phyloP scores from a whole-genome alignment of 2,113 vertebrate genomes.

The Silurus asotus region DNA sequence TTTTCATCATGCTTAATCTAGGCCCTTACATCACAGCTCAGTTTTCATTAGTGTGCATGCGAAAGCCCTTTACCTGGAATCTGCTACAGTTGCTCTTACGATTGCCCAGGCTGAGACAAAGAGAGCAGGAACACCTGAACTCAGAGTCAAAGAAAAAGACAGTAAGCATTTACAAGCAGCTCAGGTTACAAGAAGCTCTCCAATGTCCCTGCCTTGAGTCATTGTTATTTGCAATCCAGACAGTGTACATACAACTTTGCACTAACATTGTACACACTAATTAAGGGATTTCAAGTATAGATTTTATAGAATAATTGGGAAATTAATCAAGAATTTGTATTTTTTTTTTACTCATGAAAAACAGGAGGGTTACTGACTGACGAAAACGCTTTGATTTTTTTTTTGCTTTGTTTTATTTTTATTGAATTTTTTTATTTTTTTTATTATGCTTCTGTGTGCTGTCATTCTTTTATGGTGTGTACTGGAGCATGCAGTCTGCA shows the following conservation, averaged over 20 bases:
- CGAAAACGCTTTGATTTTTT: background rate
- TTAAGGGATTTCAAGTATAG: too few species aligned
- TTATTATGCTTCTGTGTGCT: too few species aligned
- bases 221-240: background rate
- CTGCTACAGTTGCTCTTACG: conserved; percentile 77
- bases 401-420: too few species aligned
- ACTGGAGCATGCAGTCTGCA: too few species aligned
- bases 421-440: too few species aligned
- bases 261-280: too few species aligned
- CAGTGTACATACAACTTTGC: background rate
- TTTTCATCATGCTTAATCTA: background rate
- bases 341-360: background rate
- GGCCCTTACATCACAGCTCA: too few species aligned
- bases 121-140: conserved; percentile 81
- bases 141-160: background rate
- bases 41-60: background rate
- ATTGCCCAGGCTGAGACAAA: conserved; percentile 84
- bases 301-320: background rate
- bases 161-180: background rate
- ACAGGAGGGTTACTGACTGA: background rate
- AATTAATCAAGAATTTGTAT: background rate
- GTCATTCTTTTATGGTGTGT: too few species aligned
- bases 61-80: conserved; percentile 76
- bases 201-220: background rate
- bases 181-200: background rate